A percentile compares a stretch with the other conserved stretches of the same genome.
Evolutionary conservation across 1,140 invertebrate species (phyloP).

Genomic region (Solenopsis fugax): DNA sequence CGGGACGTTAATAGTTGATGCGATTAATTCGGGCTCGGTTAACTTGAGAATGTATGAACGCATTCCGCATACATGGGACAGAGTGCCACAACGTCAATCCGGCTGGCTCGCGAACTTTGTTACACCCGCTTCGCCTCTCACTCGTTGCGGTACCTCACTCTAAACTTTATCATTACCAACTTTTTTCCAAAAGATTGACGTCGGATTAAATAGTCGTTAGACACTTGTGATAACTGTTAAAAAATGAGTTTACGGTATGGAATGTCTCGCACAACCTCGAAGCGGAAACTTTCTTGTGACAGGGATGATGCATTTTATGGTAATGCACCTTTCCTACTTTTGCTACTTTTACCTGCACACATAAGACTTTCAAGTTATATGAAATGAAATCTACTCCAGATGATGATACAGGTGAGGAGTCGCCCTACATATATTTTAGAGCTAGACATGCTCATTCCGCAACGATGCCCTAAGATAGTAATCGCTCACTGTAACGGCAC

Average conservation of each 20-base stretch:
- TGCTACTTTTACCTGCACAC: not conserved
- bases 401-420: not conserved
- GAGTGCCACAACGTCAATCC: conserved; percentile 23
- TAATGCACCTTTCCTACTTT: not conserved
- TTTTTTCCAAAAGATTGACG: not conserved
- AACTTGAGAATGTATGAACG: conserved; percentile 35
- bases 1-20: conserved; percentile 67
- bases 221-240: not conserved
- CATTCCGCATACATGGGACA: conserved; percentile 13
- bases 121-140: not conserved
- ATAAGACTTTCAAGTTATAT: not conserved
- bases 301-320: not conserved
- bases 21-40: conserved; percentile 59
- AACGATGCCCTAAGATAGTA: conserved; percentile 6
- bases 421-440: not conserved
- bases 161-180: not conserved
- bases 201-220: not conserved
- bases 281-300: not conserved
- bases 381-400: not conserved
- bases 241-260: not conserved
- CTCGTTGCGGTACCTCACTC: not conserved
- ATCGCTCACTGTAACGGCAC: not conserved
- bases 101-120: conserved; percentile 20
- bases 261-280: not conserved
- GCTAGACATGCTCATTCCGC: not conserved